phyloP scores from a whole-genome alignment of 2,113 vertebrate species.

The Neodontobutis hainanensis region DNA sequence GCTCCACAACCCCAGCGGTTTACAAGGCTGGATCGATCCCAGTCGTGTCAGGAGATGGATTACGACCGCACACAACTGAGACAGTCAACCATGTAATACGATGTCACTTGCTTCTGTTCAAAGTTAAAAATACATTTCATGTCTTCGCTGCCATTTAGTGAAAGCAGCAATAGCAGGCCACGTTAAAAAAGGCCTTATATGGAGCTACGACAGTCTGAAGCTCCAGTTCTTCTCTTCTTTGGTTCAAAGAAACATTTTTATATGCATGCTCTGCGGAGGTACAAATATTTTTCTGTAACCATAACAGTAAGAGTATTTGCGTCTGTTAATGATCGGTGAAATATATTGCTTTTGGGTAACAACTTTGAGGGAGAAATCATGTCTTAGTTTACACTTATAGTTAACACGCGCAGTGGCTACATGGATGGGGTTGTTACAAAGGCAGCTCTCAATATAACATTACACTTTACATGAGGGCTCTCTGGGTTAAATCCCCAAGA shows the following conservation, averaged over 20 bases:
- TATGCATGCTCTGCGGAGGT: conserved; percentile 43
- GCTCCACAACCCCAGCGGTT: conserved; percentile 16
- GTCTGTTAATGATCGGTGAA: conserved; percentile 51
- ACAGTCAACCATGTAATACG: conserved; percentile 36
- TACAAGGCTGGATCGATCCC: conserved; percentile 27
- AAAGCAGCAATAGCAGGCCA: conserved; percentile 33
- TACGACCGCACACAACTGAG: conserved; percentile 25
- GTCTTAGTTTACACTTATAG: conserved; percentile 23
- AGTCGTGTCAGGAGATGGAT: conserved; percentile 43
- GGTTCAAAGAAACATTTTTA: conserved; percentile 54
- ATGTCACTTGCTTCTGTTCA: conserved; percentile 23
- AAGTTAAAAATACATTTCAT: conserved; percentile 34
- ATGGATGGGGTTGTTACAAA: neutral
- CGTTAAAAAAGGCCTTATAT: conserved; percentile 58
- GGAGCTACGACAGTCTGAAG: conserved; percentile 43
- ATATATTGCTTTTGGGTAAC: conserved; percentile 51
- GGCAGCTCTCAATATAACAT: neutral
- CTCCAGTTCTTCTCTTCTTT: conserved; percentile 45
- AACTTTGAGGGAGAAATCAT: conserved; percentile 27
- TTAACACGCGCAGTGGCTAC: neutral
- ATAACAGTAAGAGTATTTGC: conserved; percentile 56
- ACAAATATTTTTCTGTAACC: conserved; percentile 68
- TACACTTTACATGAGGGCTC: neutral
- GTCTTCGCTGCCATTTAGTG: conserved; percentile 53
- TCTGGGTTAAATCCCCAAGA: neutral